A percentile compares a stretch with the other conserved stretches of the same genome.
Conservation (phyloP, 2,888 invertebrate genomes). For the Trichopria drosophilae region DNA sequence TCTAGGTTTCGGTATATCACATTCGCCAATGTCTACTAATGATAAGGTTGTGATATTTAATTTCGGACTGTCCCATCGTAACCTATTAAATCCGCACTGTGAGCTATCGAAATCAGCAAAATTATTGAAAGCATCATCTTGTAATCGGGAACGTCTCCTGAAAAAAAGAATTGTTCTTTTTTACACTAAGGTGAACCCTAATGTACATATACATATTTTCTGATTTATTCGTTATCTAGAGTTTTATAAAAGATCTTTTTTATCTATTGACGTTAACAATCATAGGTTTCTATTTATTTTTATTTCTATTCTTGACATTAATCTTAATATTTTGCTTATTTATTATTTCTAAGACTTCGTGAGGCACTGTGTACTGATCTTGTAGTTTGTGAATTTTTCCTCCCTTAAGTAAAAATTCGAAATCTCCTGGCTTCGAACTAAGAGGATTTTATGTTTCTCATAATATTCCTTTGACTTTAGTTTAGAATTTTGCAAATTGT, state of each 20-base stretch:
- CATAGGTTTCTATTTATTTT: too few relatives aligned
- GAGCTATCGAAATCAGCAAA: too few relatives aligned
- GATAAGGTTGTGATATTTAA: constrained; percentile 16
- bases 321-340: constrained; percentile 4
- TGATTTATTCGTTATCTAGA: too few relatives aligned
- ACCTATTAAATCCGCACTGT: too few relatives aligned
- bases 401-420: constrained; percentile 2
- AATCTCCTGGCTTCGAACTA: background rate
- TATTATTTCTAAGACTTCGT: constrained; percentile 2
- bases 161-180: too few relatives aligned
- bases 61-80: constrained; percentile 18
- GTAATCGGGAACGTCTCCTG: too few relatives aligned
- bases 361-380: constrained; percentile 2
- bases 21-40: constrained; percentile 17
- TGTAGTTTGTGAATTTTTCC: constrained; percentile 2
- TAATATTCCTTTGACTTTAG: background rate
- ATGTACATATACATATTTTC: too few relatives aligned
- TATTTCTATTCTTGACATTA: too few relatives aligned
- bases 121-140: too few relatives aligned
- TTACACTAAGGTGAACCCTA: too few relatives aligned
- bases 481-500: background rate
- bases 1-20: constrained; percentile 20
- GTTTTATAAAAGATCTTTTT: too few relatives aligned
- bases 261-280: background rate
- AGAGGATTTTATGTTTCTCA: background rate